A percentile compares a stretch with the other conserved stretches of the same genome.
phyloP scores from a whole-genome alignment of 2,113 vertebrate genomes.

The Lipophrys pholis region DNA sequence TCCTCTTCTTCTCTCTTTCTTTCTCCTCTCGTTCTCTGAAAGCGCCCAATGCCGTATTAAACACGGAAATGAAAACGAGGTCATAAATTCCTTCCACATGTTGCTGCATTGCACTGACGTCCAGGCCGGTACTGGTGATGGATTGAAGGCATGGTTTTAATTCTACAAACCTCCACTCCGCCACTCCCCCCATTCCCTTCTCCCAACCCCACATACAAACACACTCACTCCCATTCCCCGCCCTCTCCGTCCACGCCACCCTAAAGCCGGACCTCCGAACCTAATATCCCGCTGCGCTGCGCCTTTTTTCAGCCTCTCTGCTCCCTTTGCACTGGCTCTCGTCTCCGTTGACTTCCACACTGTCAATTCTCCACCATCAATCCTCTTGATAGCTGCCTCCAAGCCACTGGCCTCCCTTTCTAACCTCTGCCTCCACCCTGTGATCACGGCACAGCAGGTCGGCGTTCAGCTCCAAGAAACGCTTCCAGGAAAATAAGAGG shows the following conservation, averaged over 20 bases:
- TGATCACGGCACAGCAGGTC: slow-evolving; percentile 42
- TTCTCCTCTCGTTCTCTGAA: slow-evolving; percentile 48
- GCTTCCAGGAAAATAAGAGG: slow-evolving; percentile 42
- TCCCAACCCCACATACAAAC: slow-evolving; percentile 27
- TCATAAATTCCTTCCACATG: slow-evolving; percentile 88
- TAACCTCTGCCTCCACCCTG: slow-evolving; percentile 29
- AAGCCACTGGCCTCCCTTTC: not conserved
- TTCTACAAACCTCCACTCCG: slow-evolving; percentile 49
- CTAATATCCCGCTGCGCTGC: slow-evolving; percentile 57
- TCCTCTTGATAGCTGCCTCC: slow-evolving; percentile 16
- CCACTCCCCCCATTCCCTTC: not conserved
- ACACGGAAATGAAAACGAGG: slow-evolving; percentile 86
- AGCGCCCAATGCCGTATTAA: slow-evolving; percentile 72
- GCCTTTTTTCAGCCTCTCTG: slow-evolving; percentile 34
- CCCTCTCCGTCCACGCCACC: not conserved
- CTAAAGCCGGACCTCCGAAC: slow-evolving; percentile 55
- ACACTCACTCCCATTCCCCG: not conserved
- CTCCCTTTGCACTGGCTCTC: slow-evolving; percentile 47
- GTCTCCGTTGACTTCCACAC: slow-evolving; percentile 52
- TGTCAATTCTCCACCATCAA: slow-evolving; percentile 52
- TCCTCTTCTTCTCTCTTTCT: slow-evolving; percentile 21
- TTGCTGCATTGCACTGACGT: slow-evolving; percentile 71
- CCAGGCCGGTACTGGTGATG: slow-evolving; percentile 75
- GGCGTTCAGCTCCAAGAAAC: slow-evolving; percentile 29
- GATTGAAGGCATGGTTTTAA: slow-evolving; percentile 82